phyloP scores from a whole-genome alignment of 1,140 invertebrate species.

The Apis mellifera region Amel_HAv3.1 CM009937.2:2701501-2702000 shows the following conservation, averaged over 20 bases:
- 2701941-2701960: too few species aligned
- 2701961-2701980: too few species aligned
- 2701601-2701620: not conserved
- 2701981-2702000: too few species aligned
- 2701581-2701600: not conserved
- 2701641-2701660: constrained; percentile 15
- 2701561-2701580: constrained; percentile 21
- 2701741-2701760: constrained; percentile 25
- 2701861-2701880: too few species aligned
- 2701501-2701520: constrained; percentile 44
- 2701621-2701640: constrained; percentile 21
- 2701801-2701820: too few species aligned
- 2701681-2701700: not conserved
- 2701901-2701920: too few species aligned
- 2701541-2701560: constrained; percentile 44
- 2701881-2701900: too few species aligned
- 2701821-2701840: too few species aligned
- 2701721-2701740: not conserved
- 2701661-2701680: not conserved
- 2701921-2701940: too few species aligned
- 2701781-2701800: constrained; percentile 5
- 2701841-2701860: too few species aligned
- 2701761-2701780: constrained; percentile 23
- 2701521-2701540: constrained; percentile 49
- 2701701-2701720: not conserved